Evolutionary conservation across 2,888 invertebrate species (phyloP).

Genomic region (Habrosyne pyritoides): DNA sequence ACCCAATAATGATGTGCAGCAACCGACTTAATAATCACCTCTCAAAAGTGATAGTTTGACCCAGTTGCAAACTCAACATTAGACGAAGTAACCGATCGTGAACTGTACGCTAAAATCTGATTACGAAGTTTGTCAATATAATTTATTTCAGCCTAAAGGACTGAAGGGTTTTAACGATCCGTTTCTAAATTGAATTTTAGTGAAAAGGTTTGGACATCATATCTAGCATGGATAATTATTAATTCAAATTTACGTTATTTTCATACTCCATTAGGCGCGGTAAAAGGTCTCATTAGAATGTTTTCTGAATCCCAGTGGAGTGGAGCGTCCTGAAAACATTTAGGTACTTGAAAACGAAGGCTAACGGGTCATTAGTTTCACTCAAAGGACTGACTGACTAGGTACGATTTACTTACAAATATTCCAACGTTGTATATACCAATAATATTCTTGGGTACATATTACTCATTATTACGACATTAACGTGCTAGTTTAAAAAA

Average conservation of each 20-base stretch:
- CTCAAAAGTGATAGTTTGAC: conserved; percentile 4
- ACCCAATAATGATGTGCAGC: conserved; percentile 5
- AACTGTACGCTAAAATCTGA: neutral
- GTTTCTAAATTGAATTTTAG: neutral
- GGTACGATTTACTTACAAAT: neutral
- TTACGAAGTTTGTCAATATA: neutral
- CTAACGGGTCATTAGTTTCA: neutral
- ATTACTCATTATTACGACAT: neutral
- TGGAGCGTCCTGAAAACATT: neutral
- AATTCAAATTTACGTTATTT: conserved; percentile 5
- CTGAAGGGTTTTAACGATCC: neutral
- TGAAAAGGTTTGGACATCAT: neutral
- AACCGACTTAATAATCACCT: neutral
- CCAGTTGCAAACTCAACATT: neutral
- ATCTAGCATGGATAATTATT: neutral
- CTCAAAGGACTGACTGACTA: neutral
- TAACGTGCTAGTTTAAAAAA: neutral
- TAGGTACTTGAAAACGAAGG: neutral
- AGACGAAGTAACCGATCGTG: neutral
- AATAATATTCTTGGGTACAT: neutral
- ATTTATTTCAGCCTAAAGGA: neutral
- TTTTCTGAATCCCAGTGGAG: neutral
- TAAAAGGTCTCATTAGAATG: conserved; percentile 7
- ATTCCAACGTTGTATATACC: neutral
- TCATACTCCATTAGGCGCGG: conserved; percentile 6